A percentile compares a stretch with the other conserved stretches of the same genome.
These are phyloP conservation scores for Sylvilagus floridanus DNA, from an alignment of 2,797 vertebrate genomes.

Conservation along the genomic window DNA sequence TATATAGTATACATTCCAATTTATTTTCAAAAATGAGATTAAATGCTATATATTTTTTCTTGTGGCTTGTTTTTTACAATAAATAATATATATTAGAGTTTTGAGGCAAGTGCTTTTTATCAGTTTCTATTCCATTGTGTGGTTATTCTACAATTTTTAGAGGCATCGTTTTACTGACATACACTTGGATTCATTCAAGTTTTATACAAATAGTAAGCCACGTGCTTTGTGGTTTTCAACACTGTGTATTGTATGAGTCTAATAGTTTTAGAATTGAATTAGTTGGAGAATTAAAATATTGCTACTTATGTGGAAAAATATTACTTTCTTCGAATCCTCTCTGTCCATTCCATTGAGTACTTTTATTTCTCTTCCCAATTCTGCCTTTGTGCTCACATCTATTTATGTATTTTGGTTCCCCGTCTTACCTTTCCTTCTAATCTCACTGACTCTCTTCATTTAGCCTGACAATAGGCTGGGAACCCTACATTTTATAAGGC, in stretches of 20 bases:
- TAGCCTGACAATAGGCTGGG: background rate
- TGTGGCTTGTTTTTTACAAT: background rate
- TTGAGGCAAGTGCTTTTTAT: background rate
- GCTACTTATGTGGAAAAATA: background rate
- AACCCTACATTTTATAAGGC: background rate
- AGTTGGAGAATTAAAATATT: slow-evolving; percentile 49
- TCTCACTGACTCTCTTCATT: background rate
- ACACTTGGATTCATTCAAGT: background rate
- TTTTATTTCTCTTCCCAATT: slow-evolving; percentile 8
- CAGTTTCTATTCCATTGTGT: background rate
- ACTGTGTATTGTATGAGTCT: background rate
- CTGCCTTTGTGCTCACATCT: background rate
- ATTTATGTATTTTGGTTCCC: background rate
- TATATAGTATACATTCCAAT: background rate
- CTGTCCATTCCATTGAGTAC: background rate
- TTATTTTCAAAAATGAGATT: background rate
- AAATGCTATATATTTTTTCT: background rate
- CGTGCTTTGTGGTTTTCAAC: slow-evolving; percentile 8
- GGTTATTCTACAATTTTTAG: background rate
- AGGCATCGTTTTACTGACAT: background rate
- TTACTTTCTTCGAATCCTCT: background rate
- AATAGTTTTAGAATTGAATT: background rate
- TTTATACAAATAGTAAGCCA: background rate
- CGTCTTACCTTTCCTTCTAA: background rate
- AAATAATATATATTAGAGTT: background rate